phyloP scores from a whole-genome alignment of 2,113 vertebrate species.

The Syrrhaptes paradoxus region DNA sequence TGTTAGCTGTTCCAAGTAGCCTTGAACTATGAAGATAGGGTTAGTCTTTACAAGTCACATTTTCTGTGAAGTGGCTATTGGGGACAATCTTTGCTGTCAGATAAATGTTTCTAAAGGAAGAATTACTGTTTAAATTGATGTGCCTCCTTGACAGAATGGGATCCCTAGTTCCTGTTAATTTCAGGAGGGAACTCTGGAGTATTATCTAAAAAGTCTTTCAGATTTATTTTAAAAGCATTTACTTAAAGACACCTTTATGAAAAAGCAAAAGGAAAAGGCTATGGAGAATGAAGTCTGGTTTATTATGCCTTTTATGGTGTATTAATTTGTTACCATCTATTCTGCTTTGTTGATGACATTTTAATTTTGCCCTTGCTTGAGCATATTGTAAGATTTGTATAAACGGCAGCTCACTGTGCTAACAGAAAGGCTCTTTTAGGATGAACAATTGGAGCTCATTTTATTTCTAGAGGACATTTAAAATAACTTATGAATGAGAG shows the following conservation, averaged over 20 bases:
- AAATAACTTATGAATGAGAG: slow-evolving; percentile 91
- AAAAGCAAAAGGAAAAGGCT: slow-evolving; percentile 62
- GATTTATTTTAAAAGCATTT: slow-evolving; percentile 80
- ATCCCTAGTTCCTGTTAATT: slow-evolving; percentile 67
- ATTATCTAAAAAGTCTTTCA: slow-evolving; percentile 82
- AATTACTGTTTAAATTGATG: slow-evolving; percentile 84
- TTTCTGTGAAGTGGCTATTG: slow-evolving; percentile 82
- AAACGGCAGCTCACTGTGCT: slow-evolving; percentile 81
- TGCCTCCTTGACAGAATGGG: slow-evolving; percentile 68
- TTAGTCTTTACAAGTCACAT: slow-evolving; percentile 84
- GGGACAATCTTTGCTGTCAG: slow-evolving; percentile 78
- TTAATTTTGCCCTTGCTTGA: slow-evolving; percentile 93
- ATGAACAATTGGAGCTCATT: slow-evolving; percentile 79
- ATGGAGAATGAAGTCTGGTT: slow-evolving; percentile 66
- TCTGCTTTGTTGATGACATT: slow-evolving; percentile 91
- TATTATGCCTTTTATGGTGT: slow-evolving; percentile 72
- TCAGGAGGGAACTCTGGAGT: slow-evolving; percentile 71
- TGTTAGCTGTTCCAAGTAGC: slow-evolving; percentile 73
- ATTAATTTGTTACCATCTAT: slow-evolving; percentile 90
- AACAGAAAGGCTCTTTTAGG: slow-evolving; percentile 83
- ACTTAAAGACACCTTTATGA: slow-evolving; percentile 79
- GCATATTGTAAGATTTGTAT: slow-evolving; percentile 83
- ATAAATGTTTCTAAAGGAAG: slow-evolving; percentile 85
- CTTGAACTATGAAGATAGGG: slow-evolving; percentile 80
- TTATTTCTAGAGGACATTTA: slow-evolving; percentile 82